Base-by-base conservation (phyloP, 2,113 vertebrate genomes). In the Mugil cephalus region DNA sequence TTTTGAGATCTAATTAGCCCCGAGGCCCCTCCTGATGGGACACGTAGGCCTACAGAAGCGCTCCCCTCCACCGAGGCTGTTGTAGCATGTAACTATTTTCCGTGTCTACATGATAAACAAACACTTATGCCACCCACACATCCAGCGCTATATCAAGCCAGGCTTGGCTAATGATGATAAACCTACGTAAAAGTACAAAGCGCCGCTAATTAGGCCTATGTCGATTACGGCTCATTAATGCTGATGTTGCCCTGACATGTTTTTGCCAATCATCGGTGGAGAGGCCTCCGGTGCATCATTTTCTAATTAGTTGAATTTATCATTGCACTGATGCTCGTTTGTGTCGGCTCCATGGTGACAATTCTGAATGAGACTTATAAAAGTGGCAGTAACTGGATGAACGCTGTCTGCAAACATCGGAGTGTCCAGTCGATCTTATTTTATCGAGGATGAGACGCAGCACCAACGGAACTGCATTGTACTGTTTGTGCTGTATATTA, bases 11-110 rank as follows among this genome's bases (percentile, higher is more conserved):
- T 82, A 79, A 86, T 85, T 88, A 88, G 69, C 68, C 77, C 58
- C 1, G 18, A 42, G 61, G 65, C 56, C 35, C 80, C 50, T 55
- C 66, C 83, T 61, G 45, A 66, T 63, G 82, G 80, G 79, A 79
- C 46, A 42, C 19, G 55, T 53, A 78, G 63, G 66, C 67, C 74
- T 67, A 39, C 50, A 52, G 62, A 74, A 72, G 48, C 72, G 4
- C 66, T 55, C 60, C 52, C 24, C 42, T 39, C 40, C 67, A 46
- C 76, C 5, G 40, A 76, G 68, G 39, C 75, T 51, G 61, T 54
- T 91, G 89, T 91, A 83, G 83, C 89, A 88, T 93, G 88, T 88
- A 91, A 93, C 72, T 85, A 65, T 87, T 91, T 92, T 86, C 76
- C 69, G 1, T 89, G 88, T 91, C 82, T 71, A 90, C 85, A 86